Base-by-base conservation (phyloP, 2,797 vertebrate species). In the Jordanella pulchra region DNA sequence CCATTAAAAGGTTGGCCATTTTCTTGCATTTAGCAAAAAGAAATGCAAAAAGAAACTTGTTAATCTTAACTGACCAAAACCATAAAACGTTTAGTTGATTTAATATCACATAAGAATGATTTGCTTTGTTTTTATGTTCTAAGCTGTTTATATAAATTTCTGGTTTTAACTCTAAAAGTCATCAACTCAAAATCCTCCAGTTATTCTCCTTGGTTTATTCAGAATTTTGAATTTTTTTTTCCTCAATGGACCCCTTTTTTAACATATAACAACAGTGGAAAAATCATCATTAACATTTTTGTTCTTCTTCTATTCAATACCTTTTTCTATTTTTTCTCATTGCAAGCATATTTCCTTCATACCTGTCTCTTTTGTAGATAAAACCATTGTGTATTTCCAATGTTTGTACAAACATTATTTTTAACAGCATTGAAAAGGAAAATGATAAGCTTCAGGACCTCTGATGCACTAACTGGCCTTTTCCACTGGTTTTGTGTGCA, bases 401-500 rank as follows among this genome's bases (percentile, higher is more conserved):
- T 45, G 14, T 45, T 45, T 45, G 13, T 15, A 15, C 44, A 45
- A 11, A 11, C 39, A 42, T 42, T 39, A n/a, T 61, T 61, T 61
- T 39, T 39, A 39, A 9, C 32, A 11, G 11, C 12, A 61, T 23
- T 39, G 7, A 32, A 21, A 60, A 35, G 18, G n/a, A n/a, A n/a
- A n/a, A n/a, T n/a, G 9, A 35, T 60, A 60, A 39, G 21, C 58
- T 61, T 39, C 58, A 61, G 21, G 58, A 61, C 58, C 23, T n/a
- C 32, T 61, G 58, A 39, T 61, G 32, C 21, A 0, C 58, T 61
- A 61, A 39, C 39, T 63, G 32, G 60, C 60, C 35, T 63, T 42
- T 63, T 63, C 60, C 35, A 7, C 60, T 63, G 60, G 23, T 63
- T 63, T 21, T 80, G 76, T 51, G 71, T 69, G 69, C 65, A 50